Base-by-base conservation (phyloP, 2,888 invertebrate species). In the Apotomis betuletana region DNA sequence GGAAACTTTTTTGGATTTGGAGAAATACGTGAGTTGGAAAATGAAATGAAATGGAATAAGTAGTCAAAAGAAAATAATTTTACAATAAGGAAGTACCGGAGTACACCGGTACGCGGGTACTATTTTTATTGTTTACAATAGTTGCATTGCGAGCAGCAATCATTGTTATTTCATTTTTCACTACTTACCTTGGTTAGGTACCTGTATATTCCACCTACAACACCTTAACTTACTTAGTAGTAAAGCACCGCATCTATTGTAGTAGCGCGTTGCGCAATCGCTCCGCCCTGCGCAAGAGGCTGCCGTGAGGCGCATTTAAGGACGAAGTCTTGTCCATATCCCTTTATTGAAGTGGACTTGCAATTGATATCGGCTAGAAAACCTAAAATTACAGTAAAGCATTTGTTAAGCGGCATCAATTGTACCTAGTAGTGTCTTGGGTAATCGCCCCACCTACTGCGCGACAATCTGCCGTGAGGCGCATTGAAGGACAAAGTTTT, bases 381-480 rank as follows among this genome's bases (percentile, higher is more conserved):
- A 54, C 70, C 27, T 52, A 10, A 41, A 5, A 8, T n/a, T 12
- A 62, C 13, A 13, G 13, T 55, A 55, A 65, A 62, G 62, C 58
- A 72, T 58, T 72, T 71, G 67, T 67, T 44, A 41, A 57, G 62
- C 52, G 65, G 46, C 58, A 52, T 44, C 52, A 57, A 58, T 72
- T 67, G 67, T 58, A n/a, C n/a, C n/a, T n/a, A 57, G 55, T 41
- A 38, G 27, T 46, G 70, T n/a, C 12, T 72, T 72, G 67, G 62
- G 71, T 67, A 67, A 71, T 27, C 12, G 13, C 3, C 44, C 51
- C 67, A 44, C 62, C 61, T 62, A 55, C 65, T 67, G 61, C 67
- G 67, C 71, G 52, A 71, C 57, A 67, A 57, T 52, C 6, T 10
- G 60, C 67, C 61, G 70, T 46, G 46, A 65, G 60, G 60, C 55